Base-by-base conservation (phyloP, 2,113 vertebrate genomes). In the Aspidoscelis tigris region DNA sequence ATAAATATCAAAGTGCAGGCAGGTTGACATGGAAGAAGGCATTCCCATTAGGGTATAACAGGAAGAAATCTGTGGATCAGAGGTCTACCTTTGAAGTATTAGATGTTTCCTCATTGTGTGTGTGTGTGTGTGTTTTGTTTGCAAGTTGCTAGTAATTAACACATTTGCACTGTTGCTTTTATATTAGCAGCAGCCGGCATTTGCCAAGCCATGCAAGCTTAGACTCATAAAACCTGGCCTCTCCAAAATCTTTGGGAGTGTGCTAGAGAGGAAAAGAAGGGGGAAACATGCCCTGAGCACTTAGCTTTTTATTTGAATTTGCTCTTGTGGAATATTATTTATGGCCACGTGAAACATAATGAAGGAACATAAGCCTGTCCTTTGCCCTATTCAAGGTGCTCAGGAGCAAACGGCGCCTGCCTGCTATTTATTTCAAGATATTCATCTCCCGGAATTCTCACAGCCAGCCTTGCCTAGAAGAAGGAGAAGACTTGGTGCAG, bases 281-380 rank as follows among this genome's bases (percentile, higher is more conserved):
- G 82, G 84, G 88, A 91, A 91, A 87, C 72, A 90, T 72, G 90
- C 93, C 90, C 88, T 87, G 81, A 89, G 92, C 82, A 0, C 86
- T 89, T 73, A 5, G 39, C 0, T 69, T 68, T 93, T 89, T 79
- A 84, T 89, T 89, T 91, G 1, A 0, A 69, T 91, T 94, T 91
- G 81, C 83, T 58, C 90, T 91, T 86, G 87, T 84, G 73, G 87
- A 64, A 72, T 89, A 89, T 87, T 87, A 87, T 91, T 89, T 89
- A 87, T 64, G 44, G 79, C 81, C 70, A 61, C 53, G 70, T 89
- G 90, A 89, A 88, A 88, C 80, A 76, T 74, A 78, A 81, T 0
- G 76, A 86, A 87, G 90, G 86, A 80, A 72, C 1, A 0, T 10
- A 55, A 87, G 50, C 44, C 76, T 61, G 71, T 73, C 69, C 77